phyloP scores from a whole-genome alignment of 1,140 invertebrate species.

The Panulirus ornatus region DNA sequence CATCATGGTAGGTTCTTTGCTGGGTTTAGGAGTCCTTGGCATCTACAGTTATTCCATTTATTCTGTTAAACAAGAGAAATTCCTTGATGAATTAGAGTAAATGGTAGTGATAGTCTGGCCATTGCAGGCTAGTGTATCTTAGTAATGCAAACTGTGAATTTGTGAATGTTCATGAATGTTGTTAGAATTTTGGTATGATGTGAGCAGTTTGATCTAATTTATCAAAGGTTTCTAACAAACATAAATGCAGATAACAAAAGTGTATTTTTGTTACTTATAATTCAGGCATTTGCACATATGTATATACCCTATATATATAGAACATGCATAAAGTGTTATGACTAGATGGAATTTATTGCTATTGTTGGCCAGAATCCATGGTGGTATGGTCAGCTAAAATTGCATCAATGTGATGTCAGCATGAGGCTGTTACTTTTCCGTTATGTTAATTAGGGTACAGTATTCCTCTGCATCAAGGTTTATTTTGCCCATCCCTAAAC shows the following conservation, averaged over 20 bases:
- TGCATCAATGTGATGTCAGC: too few species aligned
- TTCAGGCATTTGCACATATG: neutral
- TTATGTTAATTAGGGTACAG: too few species aligned
- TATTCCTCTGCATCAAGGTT: too few species aligned
- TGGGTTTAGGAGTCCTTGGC: conserved; percentile 83
- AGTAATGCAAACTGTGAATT: neutral
- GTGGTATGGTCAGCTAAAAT: too few species aligned
- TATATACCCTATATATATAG: too few species aligned
- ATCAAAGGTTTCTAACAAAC: neutral
- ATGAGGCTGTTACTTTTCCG: too few species aligned
- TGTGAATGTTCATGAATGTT: neutral
- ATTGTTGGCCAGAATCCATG: too few species aligned
- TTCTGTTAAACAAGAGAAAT: conserved; percentile 90
- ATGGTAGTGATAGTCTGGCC: neutral
- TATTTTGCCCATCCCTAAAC: too few species aligned
- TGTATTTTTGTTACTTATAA: neutral
- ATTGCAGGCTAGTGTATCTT: neutral
- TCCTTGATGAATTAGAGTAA: conserved; percentile 90
- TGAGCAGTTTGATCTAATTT: neutral
- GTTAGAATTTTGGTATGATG: neutral
- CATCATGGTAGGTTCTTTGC: conserved; percentile 81
- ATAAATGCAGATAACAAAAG: neutral
- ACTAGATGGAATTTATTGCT: too few species aligned
- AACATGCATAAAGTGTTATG: too few species aligned
- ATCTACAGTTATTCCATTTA: conserved; percentile 92